Base-by-base conservation (phyloP, 2,113 vertebrate genomes). In the Spea multiplicata region DNA sequence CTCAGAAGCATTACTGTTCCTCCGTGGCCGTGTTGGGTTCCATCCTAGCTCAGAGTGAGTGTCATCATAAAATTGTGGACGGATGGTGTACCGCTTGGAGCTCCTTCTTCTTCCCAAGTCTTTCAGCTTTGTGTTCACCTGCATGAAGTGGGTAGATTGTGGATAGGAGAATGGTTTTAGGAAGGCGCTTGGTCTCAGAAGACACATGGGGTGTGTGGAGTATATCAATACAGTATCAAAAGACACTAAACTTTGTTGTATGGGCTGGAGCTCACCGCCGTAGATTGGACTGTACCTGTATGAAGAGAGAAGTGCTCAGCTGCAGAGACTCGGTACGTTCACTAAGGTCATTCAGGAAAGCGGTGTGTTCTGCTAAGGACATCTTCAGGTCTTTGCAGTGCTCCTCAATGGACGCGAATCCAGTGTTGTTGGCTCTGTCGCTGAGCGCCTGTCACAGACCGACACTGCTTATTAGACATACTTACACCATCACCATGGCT, bases 1-100 rank as follows among this genome's bases (percentile, higher is more conserved):
- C 76, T 94, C 92, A 44, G 93, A 93, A 2, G 91, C 90, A 1
- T 94, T 90, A 0, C 93, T 94, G 84, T 91, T 90, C 12, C 92
- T 84, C 8, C 93, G 85, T 0, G 84, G 89, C 67, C 85, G 87
- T 8, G 83, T 84, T 0, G 90, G 90, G 12, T 88, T 90, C 91
- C 92, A 93, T 45, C 89, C 91, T 0, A 82, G 83, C 78, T 92
- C 92, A 0, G 92, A 93, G 73, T 89, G 86, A 55, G 83, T 86
- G 1, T 93, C 91, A 3, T 90, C 89, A 0, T 55, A 73, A 78
- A 82, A 78, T 9, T 83, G 84, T n/a, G 78, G 30, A 14, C 84
- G 86, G 6, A 64, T 14, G 16, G 12, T 65, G 47, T 52, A 50
- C 1, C 79, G 83, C 71, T 85, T 87, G 69, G 84, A 82, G 6